Conservation (phyloP, 2,113 vertebrate species). For the Notarius quadriscutis region DNA sequence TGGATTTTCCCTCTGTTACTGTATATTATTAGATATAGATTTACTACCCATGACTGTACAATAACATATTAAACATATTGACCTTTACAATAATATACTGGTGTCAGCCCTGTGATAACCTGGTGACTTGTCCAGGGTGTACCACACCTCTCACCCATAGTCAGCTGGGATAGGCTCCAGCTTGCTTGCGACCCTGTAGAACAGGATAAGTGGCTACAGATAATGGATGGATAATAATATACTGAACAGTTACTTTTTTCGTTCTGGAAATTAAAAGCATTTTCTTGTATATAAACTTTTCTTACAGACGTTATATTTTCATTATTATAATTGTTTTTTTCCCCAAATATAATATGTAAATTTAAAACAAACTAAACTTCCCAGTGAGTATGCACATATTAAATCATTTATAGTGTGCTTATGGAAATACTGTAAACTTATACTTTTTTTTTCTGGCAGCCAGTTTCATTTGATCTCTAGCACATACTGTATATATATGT, state of each 20-base stretch:
- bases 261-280: not conserved
- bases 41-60: constrained; percentile 68
- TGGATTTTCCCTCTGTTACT: constrained; percentile 64
- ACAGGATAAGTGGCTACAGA: too few species aligned
- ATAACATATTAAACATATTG: constrained; percentile 51
- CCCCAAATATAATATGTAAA: not conserved
- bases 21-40: constrained; percentile 74
- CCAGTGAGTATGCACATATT: not conserved
- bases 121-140: too few species aligned
- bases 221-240: not conserved
- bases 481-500: not conserved
- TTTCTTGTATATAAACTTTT: not conserved
- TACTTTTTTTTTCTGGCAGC: not conserved
- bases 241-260: constrained; percentile 52
- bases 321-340: not conserved
- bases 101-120: too few species aligned
- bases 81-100: not conserved
- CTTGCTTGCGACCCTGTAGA: too few species aligned
- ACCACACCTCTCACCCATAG: too few species aligned
- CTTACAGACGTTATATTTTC: not conserved
- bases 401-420: not conserved
- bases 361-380: not conserved
- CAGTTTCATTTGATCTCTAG: not conserved
- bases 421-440: not conserved
- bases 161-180: too few species aligned